Evolutionary conservation across 1,140 invertebrate species (phyloP), one percentile per base, ranked within the genome.

Genomic region (Tetraneura akinire): DNA sequence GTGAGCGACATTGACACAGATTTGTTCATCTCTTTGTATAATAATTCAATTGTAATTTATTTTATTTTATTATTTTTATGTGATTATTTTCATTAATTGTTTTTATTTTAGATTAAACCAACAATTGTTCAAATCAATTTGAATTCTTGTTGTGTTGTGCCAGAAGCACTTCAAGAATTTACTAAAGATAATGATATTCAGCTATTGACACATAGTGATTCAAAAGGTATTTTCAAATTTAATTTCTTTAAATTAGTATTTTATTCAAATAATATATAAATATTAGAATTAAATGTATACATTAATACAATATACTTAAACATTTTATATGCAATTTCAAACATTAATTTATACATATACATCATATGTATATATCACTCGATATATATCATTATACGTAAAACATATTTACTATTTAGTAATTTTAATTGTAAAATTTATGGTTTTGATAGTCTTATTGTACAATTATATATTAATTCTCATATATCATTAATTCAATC

Each of bases 121-220:
- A 90, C 89, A 82, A 96, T 97, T 80, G 92, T 97, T 82, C 97
- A 99, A 88, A 96, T 99, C 81, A 98, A 97, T 87, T 89, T 98
- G 68, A 92, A 95, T 1, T 93, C 93, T 4, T 99, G 97, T 86
- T 99, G 97, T 88, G 93, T 97, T 5, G 96, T 99, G 80, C 96
- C 97, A 16, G 91, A 93, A 26, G 91, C 93, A 14, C 88, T 99
- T 80, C 92, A 95, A 85, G 89, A 90, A 74, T 99, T 96, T 87
- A 95, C 96, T 78, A 93, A 93, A 84, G 90, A 93, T 82, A 91
- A 97, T 84, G 92, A 96, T 83, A 92, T 99, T 68, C 96, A 98
- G 84, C 87, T 99, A 26, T 88, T 98, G 8, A 98, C 97, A 0
- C 97, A 99, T 85, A 96, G 92, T 85, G 97, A 99, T 88, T 94